phyloP scores from a whole-genome alignment of 2,888 invertebrate genomes.

The Teleiodes luculella region DNA sequence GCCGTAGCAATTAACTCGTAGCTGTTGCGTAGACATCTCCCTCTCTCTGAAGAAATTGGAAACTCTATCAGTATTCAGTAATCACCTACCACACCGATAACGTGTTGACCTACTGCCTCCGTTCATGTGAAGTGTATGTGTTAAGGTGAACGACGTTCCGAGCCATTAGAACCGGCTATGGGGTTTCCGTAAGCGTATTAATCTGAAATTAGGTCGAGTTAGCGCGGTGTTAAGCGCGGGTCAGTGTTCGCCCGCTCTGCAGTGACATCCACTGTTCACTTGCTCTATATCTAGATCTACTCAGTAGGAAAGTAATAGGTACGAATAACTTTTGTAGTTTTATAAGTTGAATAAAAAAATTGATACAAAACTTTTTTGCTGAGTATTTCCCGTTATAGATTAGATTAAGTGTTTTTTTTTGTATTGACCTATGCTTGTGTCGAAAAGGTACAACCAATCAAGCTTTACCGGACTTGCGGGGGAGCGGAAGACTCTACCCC shows the following conservation, averaged over 20 bases:
- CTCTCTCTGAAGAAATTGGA: neutral
- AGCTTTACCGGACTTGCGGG: too few species aligned
- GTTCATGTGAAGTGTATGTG: slow-evolving; percentile 32
- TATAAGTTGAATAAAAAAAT: too few species aligned
- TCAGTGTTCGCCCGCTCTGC: slow-evolving; percentile 47
- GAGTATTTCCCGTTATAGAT: too few species aligned
- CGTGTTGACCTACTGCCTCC: neutral
- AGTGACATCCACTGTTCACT: slow-evolving; percentile 5
- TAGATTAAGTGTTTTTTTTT: too few species aligned
- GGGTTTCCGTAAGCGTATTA: slow-evolving; percentile 78
- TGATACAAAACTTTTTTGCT: too few species aligned
- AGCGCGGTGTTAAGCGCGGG: slow-evolving; percentile 67
- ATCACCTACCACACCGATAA: neutral
- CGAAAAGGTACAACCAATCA: too few species aligned
- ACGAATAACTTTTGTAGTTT: too few species aligned
- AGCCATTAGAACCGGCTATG: slow-evolving; percentile 73
- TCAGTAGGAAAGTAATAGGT: too few species aligned
- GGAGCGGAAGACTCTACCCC: too few species aligned
- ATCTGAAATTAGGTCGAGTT: slow-evolving; percentile 76
- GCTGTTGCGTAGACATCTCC: too few species aligned
- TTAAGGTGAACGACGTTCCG: slow-evolving; percentile 34
- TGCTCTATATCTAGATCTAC: neutral
- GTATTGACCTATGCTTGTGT: too few species aligned
- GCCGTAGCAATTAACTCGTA: too few species aligned
- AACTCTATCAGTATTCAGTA: neutral